Conservation (phyloP, 2,113 vertebrate genomes). For the Psittacus erithacus region DNA sequence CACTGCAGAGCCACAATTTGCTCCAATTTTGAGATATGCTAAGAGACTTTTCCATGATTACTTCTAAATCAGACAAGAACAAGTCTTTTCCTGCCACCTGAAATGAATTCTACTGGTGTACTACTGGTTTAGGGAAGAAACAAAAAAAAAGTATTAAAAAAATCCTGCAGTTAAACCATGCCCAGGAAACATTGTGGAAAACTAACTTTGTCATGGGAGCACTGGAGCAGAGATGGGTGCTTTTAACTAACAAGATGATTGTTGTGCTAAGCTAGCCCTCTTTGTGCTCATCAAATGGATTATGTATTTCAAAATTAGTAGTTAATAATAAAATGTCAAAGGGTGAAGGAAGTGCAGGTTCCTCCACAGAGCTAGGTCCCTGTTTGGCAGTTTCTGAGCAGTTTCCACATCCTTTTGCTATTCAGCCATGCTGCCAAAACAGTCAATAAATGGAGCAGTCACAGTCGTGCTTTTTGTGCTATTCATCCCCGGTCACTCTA, state of each 20-base stretch:
- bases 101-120: neutral
- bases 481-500: neutral
- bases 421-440: conserved; percentile 39
- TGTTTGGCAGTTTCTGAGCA: conserved; percentile 42
- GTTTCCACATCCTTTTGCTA: conserved; percentile 56
- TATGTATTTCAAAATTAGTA: conserved; percentile 32
- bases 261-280: neutral
- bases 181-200: conserved; percentile 37
- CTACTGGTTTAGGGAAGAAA: neutral
- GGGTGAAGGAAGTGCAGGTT: conserved; percentile 63
- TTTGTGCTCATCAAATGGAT: neutral
- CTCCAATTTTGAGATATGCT: conserved; percentile 37
- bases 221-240: neutral
- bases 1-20: neutral
- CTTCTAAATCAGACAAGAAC: conserved; percentile 38
- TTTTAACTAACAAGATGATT: neutral
- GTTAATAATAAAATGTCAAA: conserved; percentile 56
- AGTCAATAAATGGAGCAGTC: conserved; percentile 42
- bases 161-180: neutral
- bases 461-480: conserved; percentile 3
- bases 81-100: conserved; percentile 40
- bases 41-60: conserved; percentile 16
- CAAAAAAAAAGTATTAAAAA: neutral
- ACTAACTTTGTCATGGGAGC: neutral
- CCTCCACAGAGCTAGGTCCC: conserved; percentile 24